Evolutionary conservation across 1,140 invertebrate genomes (phyloP), one percentile per base, ranked within the genome.

Genomic region (Globodera ellingtonae): DNA sequence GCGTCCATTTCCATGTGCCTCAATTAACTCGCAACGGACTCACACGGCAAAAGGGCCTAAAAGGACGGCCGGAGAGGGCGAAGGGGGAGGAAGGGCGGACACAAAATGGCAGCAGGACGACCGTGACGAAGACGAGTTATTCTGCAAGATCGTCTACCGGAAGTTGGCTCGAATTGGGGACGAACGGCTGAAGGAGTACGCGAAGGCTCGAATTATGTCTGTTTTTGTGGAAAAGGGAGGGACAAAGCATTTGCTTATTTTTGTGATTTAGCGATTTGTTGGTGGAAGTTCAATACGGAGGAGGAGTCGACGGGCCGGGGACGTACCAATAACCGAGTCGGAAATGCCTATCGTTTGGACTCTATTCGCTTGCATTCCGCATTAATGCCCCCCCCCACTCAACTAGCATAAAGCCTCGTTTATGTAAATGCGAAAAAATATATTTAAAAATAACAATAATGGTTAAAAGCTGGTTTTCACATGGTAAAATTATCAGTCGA

Each of bases 101-200:
- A 52, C 56, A 6, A 62, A 62, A 62, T 62, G 56, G 56, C 56
- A 62, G 15, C 56, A 70, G 21, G 67, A 70, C 67, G 67, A 70
- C 8, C n/a, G 67, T n/a, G 67, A 70, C 67, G 67, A 70, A 6
- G 67, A 70, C 46, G 67, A 70, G 35, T 21, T 70, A 21, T 70
- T 70, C 67, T 70, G 67, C 46, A 35, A 47, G 46, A 70, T 70
- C 46, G 67, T 70, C 35, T 47, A 44, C 9, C 24, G 46, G 5
- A 70, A 70, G 35, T 18, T 70, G 67, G 21, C 1, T 18, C 24
- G 46, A 6, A 70, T 70, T 4, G 67, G 67, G 9, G 67, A 70
- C 67, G 67, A 70, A 4, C 24, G 67, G 67, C 24, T 70, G 6
- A 70, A 70, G 18, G 67, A 70, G 35, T 70, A 70, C 67, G 67